These are phyloP conservation scores for Kradibia gibbosae DNA, from an alignment of 1,140 invertebrate genomes.

Conservation along the genomic window DNA sequence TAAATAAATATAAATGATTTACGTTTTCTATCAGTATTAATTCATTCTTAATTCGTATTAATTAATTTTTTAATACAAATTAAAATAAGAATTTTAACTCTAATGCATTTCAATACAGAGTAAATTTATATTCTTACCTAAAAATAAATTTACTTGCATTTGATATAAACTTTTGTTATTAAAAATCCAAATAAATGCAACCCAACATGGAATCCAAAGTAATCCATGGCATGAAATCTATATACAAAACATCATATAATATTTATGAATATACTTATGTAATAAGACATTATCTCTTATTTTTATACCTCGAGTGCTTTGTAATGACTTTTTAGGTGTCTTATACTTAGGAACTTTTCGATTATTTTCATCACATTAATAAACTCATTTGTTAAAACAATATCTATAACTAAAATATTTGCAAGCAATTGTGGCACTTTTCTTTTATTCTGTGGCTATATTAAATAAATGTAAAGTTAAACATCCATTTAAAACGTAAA, in stretches of 20 bases:
- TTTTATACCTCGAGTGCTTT: slow-evolving; percentile 80
- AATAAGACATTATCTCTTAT: background rate
- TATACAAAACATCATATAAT: slow-evolving; percentile 57
- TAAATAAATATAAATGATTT: background rate
- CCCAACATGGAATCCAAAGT: slow-evolving; percentile 83
- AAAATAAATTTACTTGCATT: slow-evolving; percentile 87
- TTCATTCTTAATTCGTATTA: too few relatives aligned
- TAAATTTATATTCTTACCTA: slow-evolving; percentile 75
- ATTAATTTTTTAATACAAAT: background rate
- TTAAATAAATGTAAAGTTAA: background rate
- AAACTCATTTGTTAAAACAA: slow-evolving; percentile 77
- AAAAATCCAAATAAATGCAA: slow-evolving; percentile 83
- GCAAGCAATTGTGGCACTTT: slow-evolving; percentile 73
- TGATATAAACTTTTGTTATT: slow-evolving; percentile 79
- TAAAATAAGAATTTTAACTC: slow-evolving; percentile 1
- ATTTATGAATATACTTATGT: slow-evolving; percentile 29
- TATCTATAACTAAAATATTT: slow-evolving; percentile 76
- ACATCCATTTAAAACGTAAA: background rate
- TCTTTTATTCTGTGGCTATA: slow-evolving; percentile 68
- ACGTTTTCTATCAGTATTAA: too few relatives aligned
- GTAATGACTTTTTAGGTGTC: slow-evolving; percentile 76
- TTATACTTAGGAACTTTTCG: slow-evolving; percentile 75
- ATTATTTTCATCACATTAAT: slow-evolving; percentile 75
- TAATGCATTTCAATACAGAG: background rate
- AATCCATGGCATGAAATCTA: slow-evolving; percentile 93